phyloP scores from a whole-genome alignment of 2,888 invertebrate genomes.

The Epistrophella euchroma region DNA sequence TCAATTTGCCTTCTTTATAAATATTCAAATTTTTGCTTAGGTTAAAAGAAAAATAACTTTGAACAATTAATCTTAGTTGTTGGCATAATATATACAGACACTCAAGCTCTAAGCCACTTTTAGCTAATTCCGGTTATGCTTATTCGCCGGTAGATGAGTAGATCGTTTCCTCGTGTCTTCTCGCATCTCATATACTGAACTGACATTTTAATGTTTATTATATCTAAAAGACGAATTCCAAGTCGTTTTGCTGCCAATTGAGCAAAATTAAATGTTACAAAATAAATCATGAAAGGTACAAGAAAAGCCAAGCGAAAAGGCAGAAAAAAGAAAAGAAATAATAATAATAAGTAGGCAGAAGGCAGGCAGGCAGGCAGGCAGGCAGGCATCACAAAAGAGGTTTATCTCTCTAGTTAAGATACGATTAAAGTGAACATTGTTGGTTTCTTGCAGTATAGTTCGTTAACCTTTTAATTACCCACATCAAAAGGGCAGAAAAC shows the following conservation, averaged over 20 bases:
- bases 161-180: slow-evolving; percentile 7
- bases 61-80: slow-evolving; percentile 14
- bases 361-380: background rate
- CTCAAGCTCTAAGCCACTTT: background rate
- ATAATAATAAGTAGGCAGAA: background rate
- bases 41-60: too few species aligned
- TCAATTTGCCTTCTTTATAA: background rate
- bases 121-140: slow-evolving; percentile 15
- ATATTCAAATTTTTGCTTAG: background rate
- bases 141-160: background rate
- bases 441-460: background rate
- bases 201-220: background rate
- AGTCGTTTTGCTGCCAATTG: slow-evolving; percentile 17
- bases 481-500: slow-evolving; percentile 10
- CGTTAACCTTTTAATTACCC: slow-evolving; percentile 21
- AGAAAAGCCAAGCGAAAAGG: background rate
- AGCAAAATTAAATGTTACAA: slow-evolving; percentile 18
- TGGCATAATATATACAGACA: background rate
- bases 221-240: slow-evolving; percentile 18
- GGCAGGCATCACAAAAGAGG: slow-evolving; percentile 4
- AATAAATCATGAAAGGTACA: slow-evolving; percentile 10
- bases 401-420: slow-evolving; percentile 26
- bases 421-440: slow-evolving; percentile 16
- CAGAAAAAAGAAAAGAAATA: background rate
- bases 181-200: background rate